These are phyloP conservation scores for Xestia xanthographa DNA, from an alignment of 2,888 invertebrate species.

Conservation along the genomic window DNA sequence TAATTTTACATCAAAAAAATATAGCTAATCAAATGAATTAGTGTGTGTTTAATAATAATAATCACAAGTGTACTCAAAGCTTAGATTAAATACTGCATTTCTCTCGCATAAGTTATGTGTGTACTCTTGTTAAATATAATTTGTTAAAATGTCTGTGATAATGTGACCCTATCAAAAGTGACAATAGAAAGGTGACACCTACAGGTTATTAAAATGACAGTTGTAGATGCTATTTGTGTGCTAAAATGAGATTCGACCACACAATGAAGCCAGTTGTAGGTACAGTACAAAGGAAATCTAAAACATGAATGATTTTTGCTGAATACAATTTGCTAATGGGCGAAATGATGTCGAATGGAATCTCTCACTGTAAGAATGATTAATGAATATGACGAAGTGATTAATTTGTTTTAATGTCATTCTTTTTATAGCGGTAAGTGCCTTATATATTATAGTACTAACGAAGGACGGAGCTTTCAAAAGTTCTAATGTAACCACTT, in stretches of 20 bases:
- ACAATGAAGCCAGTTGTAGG: neutral
- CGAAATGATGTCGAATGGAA: slow-evolving; percentile 26
- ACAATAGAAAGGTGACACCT: neutral
- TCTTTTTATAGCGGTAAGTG: neutral
- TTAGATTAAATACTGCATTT: neutral
- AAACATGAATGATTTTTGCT: slow-evolving; percentile 5
- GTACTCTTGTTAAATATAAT: neutral
- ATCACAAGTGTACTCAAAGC: neutral
- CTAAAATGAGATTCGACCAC: neutral
- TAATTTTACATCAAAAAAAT: neutral
- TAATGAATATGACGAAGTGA: slow-evolving; percentile 26
- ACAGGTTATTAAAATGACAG: neutral
- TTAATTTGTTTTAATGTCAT: slow-evolving; percentile 14
- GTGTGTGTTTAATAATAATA: neutral
- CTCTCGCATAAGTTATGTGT: neutral
- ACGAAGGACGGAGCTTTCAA: slow-evolving; percentile 48
- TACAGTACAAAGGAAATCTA: neutral
- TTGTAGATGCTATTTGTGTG: neutral
- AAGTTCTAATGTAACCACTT: slow-evolving; percentile 67
- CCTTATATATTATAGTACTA: slow-evolving; percentile 4
- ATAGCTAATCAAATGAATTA: neutral
- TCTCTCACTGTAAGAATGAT: slow-evolving; percentile 18
- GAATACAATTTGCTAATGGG: slow-evolving; percentile 11
- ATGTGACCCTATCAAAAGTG: neutral
- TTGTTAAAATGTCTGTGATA: neutral